A percentile compares a stretch with the other conserved stretches of the same genome.
Evolutionary conservation across 2,888 invertebrate genomes (phyloP).

Genomic region (Dryococelus australis): DNA sequence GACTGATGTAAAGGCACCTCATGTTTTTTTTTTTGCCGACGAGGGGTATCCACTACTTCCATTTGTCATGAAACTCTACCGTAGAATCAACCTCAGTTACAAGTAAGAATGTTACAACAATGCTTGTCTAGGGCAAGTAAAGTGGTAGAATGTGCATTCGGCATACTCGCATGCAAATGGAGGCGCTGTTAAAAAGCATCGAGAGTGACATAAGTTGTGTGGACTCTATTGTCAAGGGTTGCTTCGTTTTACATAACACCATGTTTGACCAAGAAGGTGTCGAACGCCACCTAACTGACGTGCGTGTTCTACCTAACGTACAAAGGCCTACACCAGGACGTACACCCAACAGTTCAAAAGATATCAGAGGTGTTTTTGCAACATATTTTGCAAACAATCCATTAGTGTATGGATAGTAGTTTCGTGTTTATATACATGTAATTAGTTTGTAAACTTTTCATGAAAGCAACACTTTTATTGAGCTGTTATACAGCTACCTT

Average conservation of each 20-base stretch:
- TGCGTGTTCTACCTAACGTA: background rate
- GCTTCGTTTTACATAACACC: background rate
- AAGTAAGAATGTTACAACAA: slow-evolving; percentile 5
- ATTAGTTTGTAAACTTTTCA: no score
- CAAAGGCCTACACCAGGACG: background rate
- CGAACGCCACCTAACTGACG: background rate
- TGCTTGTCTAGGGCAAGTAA: background rate
- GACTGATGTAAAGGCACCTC: background rate
- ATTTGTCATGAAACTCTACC: background rate
- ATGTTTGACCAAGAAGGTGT: background rate
- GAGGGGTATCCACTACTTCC: background rate
- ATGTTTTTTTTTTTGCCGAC: background rate
- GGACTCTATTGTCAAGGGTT: background rate
- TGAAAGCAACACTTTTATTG: no score
- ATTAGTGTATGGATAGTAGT: background rate
- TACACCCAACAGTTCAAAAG: background rate
- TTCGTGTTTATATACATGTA: background rate
- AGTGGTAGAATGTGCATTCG: background rate
- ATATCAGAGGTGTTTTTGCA: background rate
- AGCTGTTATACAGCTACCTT: no score
- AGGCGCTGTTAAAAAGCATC: background rate
- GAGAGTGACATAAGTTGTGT: background rate
- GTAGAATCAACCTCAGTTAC: background rate
- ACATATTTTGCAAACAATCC: background rate
- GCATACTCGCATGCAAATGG: background rate